These are phyloP conservation scores for Epizoanthus scotinus DNA, from an alignment of 92 coral and sea anemone genomes.

Conservation along the genomic window DNA sequence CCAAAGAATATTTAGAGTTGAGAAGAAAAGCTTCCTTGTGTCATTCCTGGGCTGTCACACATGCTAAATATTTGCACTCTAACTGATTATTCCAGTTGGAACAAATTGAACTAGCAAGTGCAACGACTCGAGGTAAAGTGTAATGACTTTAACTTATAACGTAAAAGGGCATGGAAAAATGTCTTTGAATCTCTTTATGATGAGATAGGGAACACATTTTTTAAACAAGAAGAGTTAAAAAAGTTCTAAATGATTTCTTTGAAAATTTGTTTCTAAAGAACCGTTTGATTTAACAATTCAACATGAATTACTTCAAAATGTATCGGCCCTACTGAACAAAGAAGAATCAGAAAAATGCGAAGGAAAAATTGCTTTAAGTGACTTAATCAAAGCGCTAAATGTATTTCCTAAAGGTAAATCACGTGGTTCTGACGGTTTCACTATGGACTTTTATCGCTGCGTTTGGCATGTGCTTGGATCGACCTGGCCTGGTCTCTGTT, in stretches of 20 bases:
- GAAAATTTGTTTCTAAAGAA: background rate
- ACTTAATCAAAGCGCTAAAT: background rate
- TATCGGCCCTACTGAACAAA: background rate
- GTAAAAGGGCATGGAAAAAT: background rate
- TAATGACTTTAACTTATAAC: slow-evolving; percentile 16
- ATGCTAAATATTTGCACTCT: too few relatives aligned
- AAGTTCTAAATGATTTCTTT: too few relatives aligned
- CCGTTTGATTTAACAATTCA: background rate
- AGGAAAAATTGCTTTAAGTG: background rate
- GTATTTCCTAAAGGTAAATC: background rate
- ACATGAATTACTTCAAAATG: slow-evolving; percentile 6
- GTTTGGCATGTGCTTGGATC: background rate
- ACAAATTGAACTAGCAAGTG: background rate
- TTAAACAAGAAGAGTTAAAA: too few relatives aligned
- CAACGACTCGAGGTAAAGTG: slow-evolving; percentile 21
- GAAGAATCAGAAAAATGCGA: too few relatives aligned
- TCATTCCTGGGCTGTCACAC: too few relatives aligned
- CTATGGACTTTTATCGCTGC: background rate
- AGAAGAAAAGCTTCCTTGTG: too few relatives aligned
- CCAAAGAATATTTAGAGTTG: too few relatives aligned
- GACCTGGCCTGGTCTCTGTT: background rate
- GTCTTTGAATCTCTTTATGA: background rate
- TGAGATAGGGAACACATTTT: too few relatives aligned
- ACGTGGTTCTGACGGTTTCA: background rate
- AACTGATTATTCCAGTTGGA: background rate